Conservation (phyloP, 2,797 vertebrate genomes). For the Antrozous pallidus region DNA sequence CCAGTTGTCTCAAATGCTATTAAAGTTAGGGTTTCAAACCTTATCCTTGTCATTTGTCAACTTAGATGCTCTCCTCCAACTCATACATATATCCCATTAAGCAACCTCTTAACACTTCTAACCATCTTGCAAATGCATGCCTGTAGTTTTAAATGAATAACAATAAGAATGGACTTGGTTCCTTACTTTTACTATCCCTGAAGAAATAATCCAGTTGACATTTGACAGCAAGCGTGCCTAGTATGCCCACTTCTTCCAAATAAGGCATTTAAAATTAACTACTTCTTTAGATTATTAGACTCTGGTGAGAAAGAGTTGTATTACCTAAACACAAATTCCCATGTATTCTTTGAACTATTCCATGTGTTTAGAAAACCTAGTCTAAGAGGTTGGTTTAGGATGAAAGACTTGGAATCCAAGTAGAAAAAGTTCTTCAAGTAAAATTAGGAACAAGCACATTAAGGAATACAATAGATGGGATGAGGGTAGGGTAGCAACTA, state of each 20-base stretch:
- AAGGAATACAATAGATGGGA: not conserved
- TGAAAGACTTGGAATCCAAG: not conserved
- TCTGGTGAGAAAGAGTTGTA: slow-evolving; percentile 21
- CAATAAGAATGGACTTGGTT: not conserved
- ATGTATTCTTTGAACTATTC: not conserved
- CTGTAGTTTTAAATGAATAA: not conserved
- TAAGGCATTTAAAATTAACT: slow-evolving; percentile 14
- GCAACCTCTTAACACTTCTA: not conserved
- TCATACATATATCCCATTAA: not conserved
- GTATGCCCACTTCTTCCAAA: not conserved
- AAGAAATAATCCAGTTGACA: not conserved
- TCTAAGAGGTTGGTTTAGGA: not conserved
- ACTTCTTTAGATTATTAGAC: not conserved
- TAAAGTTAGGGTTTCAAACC: slow-evolving; percentile 8
- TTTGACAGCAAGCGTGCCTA: not conserved
- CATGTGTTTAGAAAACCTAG: not conserved
- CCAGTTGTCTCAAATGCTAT: not conserved
- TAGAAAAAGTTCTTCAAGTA: not conserved
- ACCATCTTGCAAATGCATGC: not conserved
- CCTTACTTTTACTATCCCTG: not conserved
- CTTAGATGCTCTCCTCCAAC: not conserved
- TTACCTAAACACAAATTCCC: not conserved
- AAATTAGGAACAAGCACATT: not conserved
- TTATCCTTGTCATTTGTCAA: not conserved
- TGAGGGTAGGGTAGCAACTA: not conserved